Percentiles rank a stretch among this genome's conserved stretches.
Evolutionary conservation across 2,113 vertebrate species (phyloP).

Genomic region (Anoplopoma fimbria): DNA sequence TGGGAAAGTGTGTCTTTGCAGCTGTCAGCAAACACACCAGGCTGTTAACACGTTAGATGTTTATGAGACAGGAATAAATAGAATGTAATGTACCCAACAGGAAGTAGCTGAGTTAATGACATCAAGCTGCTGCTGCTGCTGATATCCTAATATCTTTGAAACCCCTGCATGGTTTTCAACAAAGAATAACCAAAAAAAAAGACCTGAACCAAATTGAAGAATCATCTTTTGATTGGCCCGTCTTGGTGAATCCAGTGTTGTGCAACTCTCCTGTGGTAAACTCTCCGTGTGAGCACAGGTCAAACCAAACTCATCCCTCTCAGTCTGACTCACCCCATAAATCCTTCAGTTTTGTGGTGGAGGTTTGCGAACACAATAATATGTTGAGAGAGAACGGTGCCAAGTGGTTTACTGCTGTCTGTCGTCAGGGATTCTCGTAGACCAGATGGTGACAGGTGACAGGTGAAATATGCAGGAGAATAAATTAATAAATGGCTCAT

Average conservation of each 20-base stretch:
- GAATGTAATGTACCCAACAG: slow-evolving; percentile 46
- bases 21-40: slow-evolving; percentile 49
- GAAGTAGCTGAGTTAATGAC: slow-evolving; percentile 54
- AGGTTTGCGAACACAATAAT: slow-evolving; percentile 49
- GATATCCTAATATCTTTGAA: slow-evolving; percentile 22
- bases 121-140: slow-evolving; percentile 36
- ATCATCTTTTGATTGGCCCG: slow-evolving; percentile 61
- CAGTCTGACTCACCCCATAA: slow-evolving; percentile 67
- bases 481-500: background rate
- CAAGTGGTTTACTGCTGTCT: slow-evolving; percentile 62
- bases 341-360: slow-evolving; percentile 57
- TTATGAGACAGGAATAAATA: slow-evolving; percentile 65
- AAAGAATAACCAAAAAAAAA: slow-evolving; percentile 13
- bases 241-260: slow-evolving; percentile 40
- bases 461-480: slow-evolving; percentile 39
- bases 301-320: slow-evolving; percentile 61
- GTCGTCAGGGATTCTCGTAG: slow-evolving; percentile 45
- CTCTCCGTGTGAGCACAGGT: slow-evolving; percentile 46
- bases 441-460: slow-evolving; percentile 71
- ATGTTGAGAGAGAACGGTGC: slow-evolving; percentile 43
- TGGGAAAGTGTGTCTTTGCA: slow-evolving; percentile 38
- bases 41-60: slow-evolving; percentile 60
- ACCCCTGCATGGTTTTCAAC: slow-evolving; percentile 13
- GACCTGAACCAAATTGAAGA: slow-evolving; percentile 58
- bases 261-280: slow-evolving; percentile 55